Evolutionary conservation across 2,113 vertebrate genomes (phyloP), one percentile per base, ranked within the genome.

Genomic region (Scalopus aquaticus): DNA sequence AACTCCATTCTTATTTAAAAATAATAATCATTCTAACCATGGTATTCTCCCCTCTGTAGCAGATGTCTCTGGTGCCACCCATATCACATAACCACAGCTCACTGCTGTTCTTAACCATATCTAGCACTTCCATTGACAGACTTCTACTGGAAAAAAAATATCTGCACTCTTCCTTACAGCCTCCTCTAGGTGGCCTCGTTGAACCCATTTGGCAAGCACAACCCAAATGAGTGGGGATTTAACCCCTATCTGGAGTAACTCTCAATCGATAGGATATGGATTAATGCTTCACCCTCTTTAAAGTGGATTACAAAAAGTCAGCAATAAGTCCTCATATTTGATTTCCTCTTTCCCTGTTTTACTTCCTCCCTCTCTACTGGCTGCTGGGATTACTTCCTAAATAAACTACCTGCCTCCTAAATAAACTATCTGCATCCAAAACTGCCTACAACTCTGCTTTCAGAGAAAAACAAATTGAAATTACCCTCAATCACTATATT

Each of bases 401-500:
- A 76, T 88, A 88, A 76, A 88, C 56, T 64, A 77, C n/a, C 46
- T 89, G n/a, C 26, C 60, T 65, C 73, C 60, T 58, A 74, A 74
- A 49, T 74, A 88, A 88, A 76, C 70, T 62, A 60, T 22, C 69
- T 87, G 30, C 54, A 49, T 88, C 85, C 70, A 67, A 69, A 62
- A n/a, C 87, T 30, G 62, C 79, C 87, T 79, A 12, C 49, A 44
- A 67, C 60, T 77, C 19, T 79, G 74, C 74, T 90, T 90, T 90
- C 74, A 67, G 62, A 90, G 62, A 90, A 90, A 90, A 46, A 90
- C 44, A 67, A 69, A 90, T 69, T 79, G 74, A 79, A 79, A 69
- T 56, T 67, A 69, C 51, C 65, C 19, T 90, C 46, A 56, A 79
- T 8, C 35, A 79, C 35, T 90, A n/a, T 56, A 90, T 90, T 69